These are phyloP conservation scores for Amazona ochrocephala DNA, from an alignment of 2,797 vertebrate species.

Conservation along the genomic window DNA sequence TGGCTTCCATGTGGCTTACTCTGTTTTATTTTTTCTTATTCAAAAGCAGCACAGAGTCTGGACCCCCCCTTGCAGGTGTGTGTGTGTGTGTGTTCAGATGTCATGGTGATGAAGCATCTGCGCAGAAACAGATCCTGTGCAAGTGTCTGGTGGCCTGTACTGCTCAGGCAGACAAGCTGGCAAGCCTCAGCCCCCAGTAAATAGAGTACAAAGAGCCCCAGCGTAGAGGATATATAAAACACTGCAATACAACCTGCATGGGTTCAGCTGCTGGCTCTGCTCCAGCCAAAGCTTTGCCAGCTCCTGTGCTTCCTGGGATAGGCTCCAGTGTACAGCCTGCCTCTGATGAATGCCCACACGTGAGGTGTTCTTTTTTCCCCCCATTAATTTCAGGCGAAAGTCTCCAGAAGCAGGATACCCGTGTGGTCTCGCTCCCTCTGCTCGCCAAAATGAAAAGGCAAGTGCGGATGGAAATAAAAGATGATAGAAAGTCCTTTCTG, in stretches of 20 bases:
- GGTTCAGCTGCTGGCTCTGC: not conserved
- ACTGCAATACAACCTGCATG: not conserved
- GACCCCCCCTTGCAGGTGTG: not conserved
- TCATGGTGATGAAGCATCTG: not conserved
- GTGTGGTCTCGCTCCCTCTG: not conserved
- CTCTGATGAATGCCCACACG: fast-evolving
- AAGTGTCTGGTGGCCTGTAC: not conserved
- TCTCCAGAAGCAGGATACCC: not conserved
- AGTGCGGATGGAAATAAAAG: not conserved
- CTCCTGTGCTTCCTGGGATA: not conserved
- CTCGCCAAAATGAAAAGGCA: not conserved
- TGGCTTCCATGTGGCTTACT: not conserved
- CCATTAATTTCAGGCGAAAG: not conserved
- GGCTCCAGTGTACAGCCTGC: not conserved
- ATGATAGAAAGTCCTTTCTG: not conserved
- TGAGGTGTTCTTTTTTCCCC: not conserved
- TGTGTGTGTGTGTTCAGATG: not conserved
- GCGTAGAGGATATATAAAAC: not conserved
- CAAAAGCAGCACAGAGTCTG: not conserved
- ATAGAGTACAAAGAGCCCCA: not conserved
- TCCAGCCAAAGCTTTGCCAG: not conserved
- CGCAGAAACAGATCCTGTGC: not conserved
- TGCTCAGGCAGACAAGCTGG: not conserved
- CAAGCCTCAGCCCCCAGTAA: not conserved
- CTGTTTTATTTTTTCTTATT: not conserved